Evolutionary conservation across 1,140 invertebrate species (phyloP).

Genomic region (Nomia melanderi): DNA sequence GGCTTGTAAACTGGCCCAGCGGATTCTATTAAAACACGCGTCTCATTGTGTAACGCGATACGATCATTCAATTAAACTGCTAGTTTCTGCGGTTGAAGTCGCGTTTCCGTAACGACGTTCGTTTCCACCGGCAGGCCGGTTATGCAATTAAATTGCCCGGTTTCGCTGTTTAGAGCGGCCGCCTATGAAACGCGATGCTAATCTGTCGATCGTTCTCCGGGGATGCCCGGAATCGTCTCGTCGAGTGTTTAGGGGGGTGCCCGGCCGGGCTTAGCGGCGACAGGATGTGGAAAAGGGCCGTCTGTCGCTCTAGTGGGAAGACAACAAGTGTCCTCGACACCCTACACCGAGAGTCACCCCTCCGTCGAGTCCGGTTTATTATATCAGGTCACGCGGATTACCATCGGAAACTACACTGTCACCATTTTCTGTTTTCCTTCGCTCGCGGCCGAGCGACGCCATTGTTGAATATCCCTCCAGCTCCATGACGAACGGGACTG

Average conservation of each 20-base stretch:
- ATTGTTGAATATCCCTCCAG: background rate
- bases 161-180: background rate
- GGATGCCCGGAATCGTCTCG: conserved; percentile 1
- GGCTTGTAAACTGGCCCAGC: too few species aligned
- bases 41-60: too few species aligned
- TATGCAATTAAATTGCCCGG: background rate
- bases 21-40: too few species aligned
- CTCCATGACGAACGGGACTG: background rate
- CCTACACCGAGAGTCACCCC: conserved; percentile 17
- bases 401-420: conserved; percentile 16
- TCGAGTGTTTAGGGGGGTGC: conserved; percentile 14
- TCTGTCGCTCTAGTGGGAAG: conserved; percentile 58
- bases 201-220: conserved; percentile 9
- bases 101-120: background rate
- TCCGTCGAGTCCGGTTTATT: conserved; percentile 14
- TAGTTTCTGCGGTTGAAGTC: background rate
- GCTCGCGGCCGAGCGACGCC: background rate
- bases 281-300: conserved; percentile 61
- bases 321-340: conserved; percentile 56
- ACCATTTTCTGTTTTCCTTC: background rate
- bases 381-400: background rate
- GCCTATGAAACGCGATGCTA: conserved; percentile 22
- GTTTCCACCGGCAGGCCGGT: background rate
- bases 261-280: background rate
- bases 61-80: too few species aligned